Evolutionary conservation across 92 coral and sea anemone genomes (phyloP).

Genomic region (Porites rus): DNA sequence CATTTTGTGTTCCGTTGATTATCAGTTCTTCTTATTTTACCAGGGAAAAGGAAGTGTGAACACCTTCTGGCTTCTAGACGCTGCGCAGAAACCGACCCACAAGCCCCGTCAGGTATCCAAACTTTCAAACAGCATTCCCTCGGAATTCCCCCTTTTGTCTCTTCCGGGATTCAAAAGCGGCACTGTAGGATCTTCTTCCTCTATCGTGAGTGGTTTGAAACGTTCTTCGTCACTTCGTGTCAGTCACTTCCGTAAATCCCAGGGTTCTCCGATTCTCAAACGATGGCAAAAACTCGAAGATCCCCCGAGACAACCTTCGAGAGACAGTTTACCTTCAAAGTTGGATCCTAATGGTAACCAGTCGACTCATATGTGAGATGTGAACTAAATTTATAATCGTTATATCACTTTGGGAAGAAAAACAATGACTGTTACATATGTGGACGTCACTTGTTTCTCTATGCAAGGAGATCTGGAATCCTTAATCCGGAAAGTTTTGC

Average conservation of each 20-base stretch:
- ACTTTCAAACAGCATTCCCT: constrained; percentile 56
- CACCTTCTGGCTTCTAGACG: constrained; percentile 88
- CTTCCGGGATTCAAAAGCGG: constrained; percentile 59
- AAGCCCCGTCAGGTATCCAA: constrained; percentile 57
- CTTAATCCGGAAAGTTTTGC: too few relatives aligned
- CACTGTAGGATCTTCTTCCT: constrained; percentile 48
- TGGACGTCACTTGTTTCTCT: too few relatives aligned
- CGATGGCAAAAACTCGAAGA: constrained; percentile 87
- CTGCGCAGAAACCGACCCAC: constrained; percentile 67
- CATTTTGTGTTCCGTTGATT: too few relatives aligned
- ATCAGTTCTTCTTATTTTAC: background rate
- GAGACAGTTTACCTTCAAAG: constrained; percentile 21
- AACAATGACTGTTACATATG: too few relatives aligned
- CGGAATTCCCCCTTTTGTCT: constrained; percentile 66
- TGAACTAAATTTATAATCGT: too few relatives aligned
- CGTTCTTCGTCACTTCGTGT: constrained; percentile 84
- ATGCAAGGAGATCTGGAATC: too few relatives aligned
- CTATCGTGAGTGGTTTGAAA: constrained; percentile 49
- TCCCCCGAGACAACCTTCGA: constrained; percentile 21
- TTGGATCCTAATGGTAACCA: background rate
- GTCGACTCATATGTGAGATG: too few relatives aligned
- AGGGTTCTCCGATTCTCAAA: constrained; percentile 83
- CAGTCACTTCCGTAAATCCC: constrained; percentile 61
- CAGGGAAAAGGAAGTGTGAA: constrained; percentile 92
- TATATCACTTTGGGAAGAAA: too few relatives aligned